These are phyloP conservation scores for Amphipoea lucens DNA, from an alignment of 2,888 invertebrate species.

Conservation along the genomic window DNA sequence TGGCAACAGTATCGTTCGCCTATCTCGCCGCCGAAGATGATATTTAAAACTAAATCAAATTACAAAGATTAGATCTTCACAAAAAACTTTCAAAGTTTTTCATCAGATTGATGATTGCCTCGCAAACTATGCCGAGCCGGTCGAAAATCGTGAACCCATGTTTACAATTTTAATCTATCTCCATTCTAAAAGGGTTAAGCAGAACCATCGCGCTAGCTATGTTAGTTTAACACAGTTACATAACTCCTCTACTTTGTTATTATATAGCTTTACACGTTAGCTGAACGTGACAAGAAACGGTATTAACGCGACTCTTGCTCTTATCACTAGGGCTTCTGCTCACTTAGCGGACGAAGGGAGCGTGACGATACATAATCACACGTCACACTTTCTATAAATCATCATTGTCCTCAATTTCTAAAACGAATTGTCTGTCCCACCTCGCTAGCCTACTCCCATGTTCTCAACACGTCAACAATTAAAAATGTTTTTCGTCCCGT, in stretches of 20 bases:
- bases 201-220: constrained; percentile 16
- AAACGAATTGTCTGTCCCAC: constrained; percentile 10
- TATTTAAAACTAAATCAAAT: background rate
- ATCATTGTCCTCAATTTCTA: constrained; percentile 14
- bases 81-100: background rate
- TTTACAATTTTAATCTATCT: background rate
- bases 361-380: constrained; percentile 43
- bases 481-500: constrained; percentile 40
- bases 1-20: too few species aligned
- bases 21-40: too few species aligned
- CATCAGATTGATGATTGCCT: background rate
- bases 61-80: background rate
- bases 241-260: constrained; percentile 20
- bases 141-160: background rate
- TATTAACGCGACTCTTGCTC: constrained; percentile 38
- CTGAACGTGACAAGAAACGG: constrained; percentile 51
- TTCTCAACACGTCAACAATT: constrained; percentile 43
- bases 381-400: constrained; percentile 28
- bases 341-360: constrained; percentile 29
- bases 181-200: background rate
- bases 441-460: constrained; percentile 25
- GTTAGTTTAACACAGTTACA: constrained; percentile 11
- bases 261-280: constrained; percentile 27
- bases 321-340: constrained; percentile 48
- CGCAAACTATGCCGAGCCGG: background rate